A percentile compares a stretch with the other conserved stretches of the same genome.
Evolutionary conservation across 2,797 vertebrate species (phyloP).

Genomic region (Trachops cirrhosus): DNA sequence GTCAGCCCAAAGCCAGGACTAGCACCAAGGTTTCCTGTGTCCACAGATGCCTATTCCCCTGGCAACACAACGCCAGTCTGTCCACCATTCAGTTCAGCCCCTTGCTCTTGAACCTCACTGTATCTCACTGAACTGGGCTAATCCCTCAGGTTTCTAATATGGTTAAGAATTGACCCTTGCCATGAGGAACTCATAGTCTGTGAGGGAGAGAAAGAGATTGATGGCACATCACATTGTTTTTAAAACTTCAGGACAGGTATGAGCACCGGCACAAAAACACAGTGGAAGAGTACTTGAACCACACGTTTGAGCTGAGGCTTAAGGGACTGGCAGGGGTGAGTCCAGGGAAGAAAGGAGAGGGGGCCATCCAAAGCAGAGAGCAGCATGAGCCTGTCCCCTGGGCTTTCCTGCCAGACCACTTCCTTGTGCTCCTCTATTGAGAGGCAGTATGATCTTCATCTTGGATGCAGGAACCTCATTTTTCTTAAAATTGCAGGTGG

Average conservation of each 20-base stretch:
- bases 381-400: background rate
- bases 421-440: background rate
- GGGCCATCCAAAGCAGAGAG: too few relatives aligned
- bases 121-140: background rate
- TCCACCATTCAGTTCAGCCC: background rate
- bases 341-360: background rate
- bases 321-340: background rate
- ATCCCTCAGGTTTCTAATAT: background rate
- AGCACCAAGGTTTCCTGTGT: background rate
- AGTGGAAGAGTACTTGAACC: fast-evolving
- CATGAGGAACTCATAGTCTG: background rate
- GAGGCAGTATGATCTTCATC: background rate
- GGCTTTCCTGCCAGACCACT: background rate
- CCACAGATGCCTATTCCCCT: background rate
- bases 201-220: background rate
- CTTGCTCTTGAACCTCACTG: background rate
- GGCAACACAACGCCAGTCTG: background rate
- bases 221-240: background rate
- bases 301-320: background rate
- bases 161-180: background rate
- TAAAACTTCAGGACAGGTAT: background rate
- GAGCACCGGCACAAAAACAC: background rate
- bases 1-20: background rate
- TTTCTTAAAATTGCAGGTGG: slow-evolving; percentile 7
- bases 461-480: slow-evolving; percentile 4